Percentiles rank a stretch among this genome's conserved stretches.
Conservation (phyloP, 2,113 vertebrate genomes). For the Spea bombifrons region DNA sequence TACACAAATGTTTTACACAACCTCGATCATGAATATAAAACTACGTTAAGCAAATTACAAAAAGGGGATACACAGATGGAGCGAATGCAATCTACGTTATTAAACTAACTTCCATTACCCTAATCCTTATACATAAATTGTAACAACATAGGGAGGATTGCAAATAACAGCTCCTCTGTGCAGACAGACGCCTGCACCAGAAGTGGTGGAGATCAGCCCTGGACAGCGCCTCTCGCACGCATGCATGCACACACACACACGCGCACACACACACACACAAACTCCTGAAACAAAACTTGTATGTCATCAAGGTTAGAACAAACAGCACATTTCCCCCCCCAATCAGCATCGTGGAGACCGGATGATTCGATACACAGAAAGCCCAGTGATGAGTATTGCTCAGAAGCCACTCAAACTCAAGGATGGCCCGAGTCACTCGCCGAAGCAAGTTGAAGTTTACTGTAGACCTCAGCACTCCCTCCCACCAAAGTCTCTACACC, state of each 20-base stretch:
- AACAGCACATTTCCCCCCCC: not conserved
- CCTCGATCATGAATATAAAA: not conserved
- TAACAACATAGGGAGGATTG: too few species aligned
- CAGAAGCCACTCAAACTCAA: not conserved
- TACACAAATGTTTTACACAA: not conserved
- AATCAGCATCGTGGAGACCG: not conserved
- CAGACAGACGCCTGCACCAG: not conserved
- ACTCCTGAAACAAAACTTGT: conserved; percentile 1
- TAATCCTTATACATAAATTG: too few species aligned
- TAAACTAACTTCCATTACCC: too few species aligned
- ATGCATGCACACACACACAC: not conserved
- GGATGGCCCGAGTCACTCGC: not conserved
- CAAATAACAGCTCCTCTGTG: not conserved
- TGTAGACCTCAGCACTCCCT: not conserved
- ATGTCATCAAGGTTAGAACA: not conserved
- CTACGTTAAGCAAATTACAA: not conserved
- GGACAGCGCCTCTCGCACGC: conserved; percentile 33
- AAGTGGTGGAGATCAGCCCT: conserved; percentile 25
- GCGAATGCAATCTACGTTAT: too few species aligned
- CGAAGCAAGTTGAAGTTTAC: conserved; percentile 1
- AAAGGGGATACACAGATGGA: too few species aligned
- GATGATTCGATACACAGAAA: too few species aligned
- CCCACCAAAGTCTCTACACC: not conserved
- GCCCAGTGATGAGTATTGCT: not conserved
- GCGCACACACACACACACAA: not conserved